A percentile compares a stretch with the other conserved stretches of the same genome.
phyloP scores from a whole-genome alignment of 2,113 vertebrate genomes.

The Manacus vitellinus region DNA sequence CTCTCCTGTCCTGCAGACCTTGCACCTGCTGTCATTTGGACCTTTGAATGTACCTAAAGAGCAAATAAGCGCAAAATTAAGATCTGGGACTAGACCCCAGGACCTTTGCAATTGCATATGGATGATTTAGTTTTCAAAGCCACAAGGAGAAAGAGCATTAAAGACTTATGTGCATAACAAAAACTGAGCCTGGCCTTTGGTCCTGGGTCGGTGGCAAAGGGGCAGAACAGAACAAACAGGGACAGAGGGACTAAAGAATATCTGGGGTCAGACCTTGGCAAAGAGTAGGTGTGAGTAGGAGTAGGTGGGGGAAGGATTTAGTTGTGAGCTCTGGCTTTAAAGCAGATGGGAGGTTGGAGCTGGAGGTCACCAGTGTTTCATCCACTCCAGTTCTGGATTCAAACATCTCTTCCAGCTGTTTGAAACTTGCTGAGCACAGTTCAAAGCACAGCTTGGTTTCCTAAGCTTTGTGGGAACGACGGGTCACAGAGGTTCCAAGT shows the following conservation, averaged over 20 bases:
- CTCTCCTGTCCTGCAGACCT: constrained; percentile 79
- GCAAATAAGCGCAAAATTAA: constrained; percentile 16
- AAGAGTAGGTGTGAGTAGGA: neutral
- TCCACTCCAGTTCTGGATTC: neutral
- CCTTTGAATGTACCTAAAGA: constrained; percentile 81
- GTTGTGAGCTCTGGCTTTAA: neutral
- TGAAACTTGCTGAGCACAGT: neutral
- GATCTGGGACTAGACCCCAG: neutral
- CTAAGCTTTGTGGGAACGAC: neutral
- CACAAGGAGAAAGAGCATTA: neutral
- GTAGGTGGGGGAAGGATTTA: neutral
- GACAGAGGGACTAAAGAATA: neutral
- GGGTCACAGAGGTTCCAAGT: neutral
- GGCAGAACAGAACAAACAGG: neutral
- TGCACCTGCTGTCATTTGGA: constrained; percentile 72
- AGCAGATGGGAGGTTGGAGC: neutral
- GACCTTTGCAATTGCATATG: neutral
- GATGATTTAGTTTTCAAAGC: neutral
- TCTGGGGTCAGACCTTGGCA: neutral
- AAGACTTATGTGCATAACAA: neutral
- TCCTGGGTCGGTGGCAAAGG: neutral
- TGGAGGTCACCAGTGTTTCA: neutral
- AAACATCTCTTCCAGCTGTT: neutral
- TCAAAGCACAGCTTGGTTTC: neutral
- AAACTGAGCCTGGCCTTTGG: neutral